Evolutionary conservation across 2,888 invertebrate genomes (phyloP), one percentile per base, ranked within the genome.

Genomic region (Drosophila lutescens): DNA sequence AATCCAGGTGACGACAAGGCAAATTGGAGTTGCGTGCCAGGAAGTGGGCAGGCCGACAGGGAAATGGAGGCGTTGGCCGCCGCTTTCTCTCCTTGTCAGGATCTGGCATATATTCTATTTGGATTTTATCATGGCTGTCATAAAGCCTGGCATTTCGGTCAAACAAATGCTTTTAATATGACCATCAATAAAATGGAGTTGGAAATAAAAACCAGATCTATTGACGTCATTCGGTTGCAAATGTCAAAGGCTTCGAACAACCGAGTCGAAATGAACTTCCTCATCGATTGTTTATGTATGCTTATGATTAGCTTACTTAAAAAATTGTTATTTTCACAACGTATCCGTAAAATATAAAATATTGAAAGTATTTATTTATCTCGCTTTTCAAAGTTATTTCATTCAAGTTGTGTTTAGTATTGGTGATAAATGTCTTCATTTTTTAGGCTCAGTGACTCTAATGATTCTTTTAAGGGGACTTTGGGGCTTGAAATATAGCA

Each of bases 1-100:
- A 83, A 83, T 82, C 71, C 67, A 70, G 86, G 86, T 78, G 84
- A 86, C 84, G 88, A 86, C 80, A 86, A 88, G 86, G 73, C 88
- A 73, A 86, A 80, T 86, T 84, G 85, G 61, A 83, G 69, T 78
- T 88, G 86, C 88, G 79, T 77, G 88, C 77, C 79, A 80, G 77
- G 86, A 86, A 86, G 86, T 81, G 47, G 56, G 63, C 76, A 63
- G 70, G 61, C 46, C 51, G 65, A 63, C 63, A 46, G 32, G 43
- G 47, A 63, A 65, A 65, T 44, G 56, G 38, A 60, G 74, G 59
- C 58, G 62, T 61, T 32, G 40, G 41, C 12, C 49, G 38, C 47
- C 36, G 56, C 57, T 71, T 71, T 71, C 72, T 71, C 69, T 20
- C 8, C 53, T 20, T 26, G 41, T 9, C 59, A 53, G 53, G 38